These are phyloP conservation scores for Scaptomyza polygonia DNA, from an alignment of 2,888 invertebrate species.

Conservation along the genomic window DNA sequence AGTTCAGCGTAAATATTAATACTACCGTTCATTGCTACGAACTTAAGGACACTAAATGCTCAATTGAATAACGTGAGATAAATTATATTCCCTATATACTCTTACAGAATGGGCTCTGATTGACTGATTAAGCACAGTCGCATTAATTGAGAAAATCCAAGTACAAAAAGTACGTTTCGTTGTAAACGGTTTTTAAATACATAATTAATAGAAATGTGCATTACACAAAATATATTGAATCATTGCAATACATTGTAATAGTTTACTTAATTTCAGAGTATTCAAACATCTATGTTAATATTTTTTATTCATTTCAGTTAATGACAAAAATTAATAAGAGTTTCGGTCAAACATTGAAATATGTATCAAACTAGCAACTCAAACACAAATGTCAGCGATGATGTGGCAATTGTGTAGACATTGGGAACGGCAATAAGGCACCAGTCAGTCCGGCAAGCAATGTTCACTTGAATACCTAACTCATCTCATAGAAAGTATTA, in stretches of 20 bases:
- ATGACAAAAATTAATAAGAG: conserved; percentile 30
- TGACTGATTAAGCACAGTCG: too few species aligned
- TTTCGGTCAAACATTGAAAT: conserved; percentile 33
- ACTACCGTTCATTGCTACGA: conserved; percentile 34
- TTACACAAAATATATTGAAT: too few species aligned
- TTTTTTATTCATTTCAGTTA: not conserved
- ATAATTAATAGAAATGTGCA: too few species aligned
- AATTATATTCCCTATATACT: not conserved
- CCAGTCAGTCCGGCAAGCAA: conserved; percentile 37
- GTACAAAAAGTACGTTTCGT: too few species aligned
- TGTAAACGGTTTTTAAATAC: too few species aligned
- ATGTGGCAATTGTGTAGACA: conserved; percentile 8
- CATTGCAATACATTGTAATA: too few species aligned
- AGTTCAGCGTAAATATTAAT: conserved; percentile 30
- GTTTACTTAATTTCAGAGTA: conserved; percentile 13
- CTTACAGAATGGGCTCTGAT: not conserved
- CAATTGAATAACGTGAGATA: not conserved
- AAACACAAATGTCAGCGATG: conserved; percentile 24
- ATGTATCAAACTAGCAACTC: conserved; percentile 42
- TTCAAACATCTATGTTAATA: not conserved
- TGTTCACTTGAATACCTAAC: not conserved
- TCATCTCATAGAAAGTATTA: conserved; percentile 21
- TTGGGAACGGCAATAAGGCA: conserved; percentile 22
- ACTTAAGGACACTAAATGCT: conserved; percentile 12
- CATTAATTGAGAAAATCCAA: not conserved